Base-by-base conservation (phyloP, 2,888 invertebrate species). In the Pyrrhosoma nymphula region DNA sequence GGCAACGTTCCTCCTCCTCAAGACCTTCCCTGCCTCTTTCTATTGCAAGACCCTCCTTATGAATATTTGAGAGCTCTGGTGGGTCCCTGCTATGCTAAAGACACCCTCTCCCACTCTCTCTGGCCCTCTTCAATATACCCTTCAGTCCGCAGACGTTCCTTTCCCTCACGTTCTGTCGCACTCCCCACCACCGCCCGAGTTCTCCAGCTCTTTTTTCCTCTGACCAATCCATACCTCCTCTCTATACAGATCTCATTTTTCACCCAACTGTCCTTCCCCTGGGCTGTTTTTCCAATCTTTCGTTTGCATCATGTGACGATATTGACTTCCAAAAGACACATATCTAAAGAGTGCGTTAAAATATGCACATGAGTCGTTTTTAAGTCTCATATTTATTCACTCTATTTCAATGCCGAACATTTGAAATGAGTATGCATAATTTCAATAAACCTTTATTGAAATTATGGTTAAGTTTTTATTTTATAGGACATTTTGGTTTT, bases 11-110 rank as follows among this genome's bases (percentile, higher is more conserved):
- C 47, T 47, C n/a, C 63, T 93, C 35, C 93, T 75, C 93, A 69
- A 75, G 93, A 93, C 93, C 82, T 39, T 75, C 75, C 63, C 35
- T 26, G 2, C 60, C 20, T 20, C 60, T 63, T 91, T 63, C 63
- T 39, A 63, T 63, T n/a, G 47, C 60, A 60, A 63, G 63, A 60
- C 91, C 47, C 47, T 47, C 69, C 93, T 93, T 93, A 93, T 93
- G 93, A 93, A 93, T 93, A 93, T 93, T 93, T 93, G 93, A 93
- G 93, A 93, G 93, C 69, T 75, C 75, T 69, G 69, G 35, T 91
- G 91, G 82, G 82, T 63, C 91, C 63, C 91, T 63, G 63, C 23
- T 82, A 82, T 82, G 91, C 60, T 93, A 63, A 93, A 93, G 93
- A 93, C 93, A 93, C 93, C 69, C 60, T 56, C 69, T 30, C 90